Base-by-base conservation (phyloP, 2,888 invertebrate genomes). In the Melinopterus prodromus region DNA sequence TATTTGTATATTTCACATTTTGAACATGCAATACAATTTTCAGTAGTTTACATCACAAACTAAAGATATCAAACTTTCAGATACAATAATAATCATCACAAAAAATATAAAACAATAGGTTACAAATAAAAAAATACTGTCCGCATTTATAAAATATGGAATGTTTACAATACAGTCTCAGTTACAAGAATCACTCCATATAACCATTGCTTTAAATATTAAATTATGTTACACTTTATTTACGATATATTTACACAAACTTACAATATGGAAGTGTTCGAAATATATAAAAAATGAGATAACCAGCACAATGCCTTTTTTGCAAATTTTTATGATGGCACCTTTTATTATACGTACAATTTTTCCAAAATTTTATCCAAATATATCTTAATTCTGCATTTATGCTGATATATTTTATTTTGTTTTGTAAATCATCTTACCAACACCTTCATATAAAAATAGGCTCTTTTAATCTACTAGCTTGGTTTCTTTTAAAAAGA, bases 181-280 rank as follows among this genome's bases (percentile, higher is more conserved):
- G 74, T 74, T 74, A 74, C 74, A 74, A 74, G 36, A 74, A 74
- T 74, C 74, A 74, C 74, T 74, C 37, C 35, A 74, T 37, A 37
- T 53, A 37, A 74, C 74, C 9, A 37, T 74, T 74, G 74, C 53
- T 26, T 79, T 77, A 81, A 81, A 82, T 82, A 81, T 82, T 81
- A 80, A 53, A 82, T 80, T 83, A 84, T 84, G 80, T 83, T 85
- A 85, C 84, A 86, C 80, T 80, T 80, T 85, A 83, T 84, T 86
- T 85, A 85, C 81, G 80, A 85, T 86, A 87, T 87, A 87, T 87
- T 85, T 87, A 87, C 87, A 87, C 83, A 83, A 83, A 84, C 83
- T 84, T 86, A 86, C 84, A 85, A 77, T 83, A 84, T 35, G 74
- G 74, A 74, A 26, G 74, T 71, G 78, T 53, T 71, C 38, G 12